Conservation (phyloP, 2,888 invertebrate genomes). For the Monoplex corrugatus region DNA sequence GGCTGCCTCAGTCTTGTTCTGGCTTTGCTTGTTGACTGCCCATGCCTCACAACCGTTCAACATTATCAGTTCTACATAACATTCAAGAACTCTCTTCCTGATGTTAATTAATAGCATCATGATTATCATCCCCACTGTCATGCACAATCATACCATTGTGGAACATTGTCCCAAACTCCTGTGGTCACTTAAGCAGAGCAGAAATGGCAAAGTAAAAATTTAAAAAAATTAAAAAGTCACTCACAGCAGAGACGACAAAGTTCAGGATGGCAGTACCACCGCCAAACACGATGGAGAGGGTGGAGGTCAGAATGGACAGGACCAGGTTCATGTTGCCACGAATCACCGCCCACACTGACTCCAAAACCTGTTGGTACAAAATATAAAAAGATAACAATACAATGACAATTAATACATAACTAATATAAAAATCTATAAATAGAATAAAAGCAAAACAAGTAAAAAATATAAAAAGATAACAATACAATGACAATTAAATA, state of each 20-base stretch:
- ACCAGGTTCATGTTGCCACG: slow-evolving; percentile 94
- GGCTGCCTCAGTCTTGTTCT: no score
- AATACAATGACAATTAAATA: not conserved
- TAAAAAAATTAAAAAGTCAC: no score
- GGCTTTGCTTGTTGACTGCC: no score
- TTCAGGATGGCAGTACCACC: slow-evolving; percentile 81
- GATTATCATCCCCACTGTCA: no score
- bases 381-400: not conserved
- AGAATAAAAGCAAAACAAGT: not conserved
- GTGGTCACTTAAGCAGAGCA: no score
- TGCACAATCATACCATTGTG: no score
- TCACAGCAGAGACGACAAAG: slow-evolving; percentile 80
- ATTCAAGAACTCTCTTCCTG: no score
- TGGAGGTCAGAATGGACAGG: slow-evolving; percentile 91
- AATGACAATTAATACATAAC: not conserved
- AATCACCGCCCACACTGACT: slow-evolving; percentile 93
- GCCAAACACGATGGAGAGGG: slow-evolving; percentile 92
- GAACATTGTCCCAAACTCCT: no score
- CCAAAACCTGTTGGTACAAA: slow-evolving; percentile 84
- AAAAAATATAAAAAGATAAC: not conserved
- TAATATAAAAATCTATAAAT: not conserved
- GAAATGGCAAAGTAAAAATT: not conserved
- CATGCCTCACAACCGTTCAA: no score
- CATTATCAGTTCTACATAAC: no score
- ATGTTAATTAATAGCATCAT: no score